Evolutionary conservation across 2,113 vertebrate genomes (phyloP).

Genomic region (Periophthalmodon schlosseri): DNA sequence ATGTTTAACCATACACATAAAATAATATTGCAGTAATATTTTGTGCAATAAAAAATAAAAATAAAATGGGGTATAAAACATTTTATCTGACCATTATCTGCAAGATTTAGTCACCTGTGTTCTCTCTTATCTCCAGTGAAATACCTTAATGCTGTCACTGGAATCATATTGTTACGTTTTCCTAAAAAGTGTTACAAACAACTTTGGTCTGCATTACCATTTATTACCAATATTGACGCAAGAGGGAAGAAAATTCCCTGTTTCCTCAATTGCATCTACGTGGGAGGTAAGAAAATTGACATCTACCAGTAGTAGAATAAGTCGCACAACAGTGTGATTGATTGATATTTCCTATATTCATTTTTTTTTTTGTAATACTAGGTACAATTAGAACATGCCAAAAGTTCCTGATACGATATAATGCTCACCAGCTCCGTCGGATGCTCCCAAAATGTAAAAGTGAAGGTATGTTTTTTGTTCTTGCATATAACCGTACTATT

Average conservation of each 20-base stretch:
- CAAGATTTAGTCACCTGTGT: neutral
- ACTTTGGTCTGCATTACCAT: constrained; percentile 89
- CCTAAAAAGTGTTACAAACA: constrained; percentile 83
- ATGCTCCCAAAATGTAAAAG: constrained; percentile 84
- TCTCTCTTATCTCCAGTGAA: constrained; percentile 78
- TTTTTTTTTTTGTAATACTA: constrained; percentile 50
- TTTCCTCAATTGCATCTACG: constrained; percentile 85
- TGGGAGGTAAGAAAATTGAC: constrained; percentile 82
- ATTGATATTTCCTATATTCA: neutral
- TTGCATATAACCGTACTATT: neutral
- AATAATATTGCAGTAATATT: neutral
- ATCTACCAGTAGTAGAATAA: neutral
- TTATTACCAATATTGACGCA: constrained; percentile 83
- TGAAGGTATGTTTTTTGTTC: constrained; percentile 75
- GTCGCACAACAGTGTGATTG: neutral
- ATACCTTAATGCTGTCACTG: constrained; percentile 92
- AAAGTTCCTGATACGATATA: constrained; percentile 91
- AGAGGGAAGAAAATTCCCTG: constrained; percentile 80
- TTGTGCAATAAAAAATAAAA: neutral
- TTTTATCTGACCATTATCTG: neutral
- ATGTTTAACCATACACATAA: too few species aligned
- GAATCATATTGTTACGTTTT: constrained; percentile 87
- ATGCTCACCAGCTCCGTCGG: constrained; percentile 83
- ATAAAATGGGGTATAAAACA: neutral
- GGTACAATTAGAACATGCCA: constrained; percentile 95